Percentiles rank a stretch among this genome's conserved stretches.
These are phyloP conservation scores for Patella pellucida DNA, from an alignment of 2,888 invertebrate genomes.

Conservation along the genomic window DNA sequence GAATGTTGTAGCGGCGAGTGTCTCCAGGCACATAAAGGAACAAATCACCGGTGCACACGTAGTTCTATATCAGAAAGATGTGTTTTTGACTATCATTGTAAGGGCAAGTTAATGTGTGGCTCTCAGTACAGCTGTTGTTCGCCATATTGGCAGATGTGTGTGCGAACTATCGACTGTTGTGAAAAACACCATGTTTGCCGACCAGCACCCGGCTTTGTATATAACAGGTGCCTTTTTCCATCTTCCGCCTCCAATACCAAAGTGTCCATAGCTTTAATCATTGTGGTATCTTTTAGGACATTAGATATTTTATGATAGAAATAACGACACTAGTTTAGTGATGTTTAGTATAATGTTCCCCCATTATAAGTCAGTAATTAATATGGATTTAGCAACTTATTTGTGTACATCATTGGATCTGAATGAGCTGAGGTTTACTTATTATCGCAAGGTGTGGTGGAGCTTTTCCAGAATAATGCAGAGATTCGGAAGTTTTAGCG, in stretches of 20 bases:
- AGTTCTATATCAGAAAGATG: slow-evolving; percentile 50
- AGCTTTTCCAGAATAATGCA: too few relatives aligned
- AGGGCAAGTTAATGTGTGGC: slow-evolving; percentile 50
- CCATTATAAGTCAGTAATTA: too few relatives aligned
- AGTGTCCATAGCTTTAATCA: neutral
- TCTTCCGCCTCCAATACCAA: slow-evolving; percentile 18
- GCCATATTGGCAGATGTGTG: slow-evolving; percentile 57
- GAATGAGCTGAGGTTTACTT: too few relatives aligned
- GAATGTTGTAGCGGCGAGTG: slow-evolving; percentile 54
- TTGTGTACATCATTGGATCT: too few relatives aligned
- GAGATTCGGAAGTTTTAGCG: too few relatives aligned
- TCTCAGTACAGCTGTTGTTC: slow-evolving; percentile 51
- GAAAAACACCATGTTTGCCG: slow-evolving; percentile 46
- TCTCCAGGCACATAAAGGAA: slow-evolving; percentile 49
- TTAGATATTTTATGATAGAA: too few relatives aligned
- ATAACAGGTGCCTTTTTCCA: slow-evolving; percentile 51
- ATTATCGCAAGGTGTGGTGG: too few relatives aligned
- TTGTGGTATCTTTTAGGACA: too few relatives aligned
- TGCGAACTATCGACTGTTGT: slow-evolving; percentile 49
- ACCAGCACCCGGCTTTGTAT: slow-evolving; percentile 48
- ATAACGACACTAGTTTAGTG: too few relatives aligned
- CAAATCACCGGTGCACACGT: slow-evolving; percentile 45
- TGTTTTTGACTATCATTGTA: slow-evolving; percentile 55
- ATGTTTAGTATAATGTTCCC: too few relatives aligned
- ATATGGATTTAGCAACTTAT: too few relatives aligned